These are phyloP conservation scores for Solenopsis invicta DNA, from an alignment of 1,140 invertebrate genomes.

Conservation along the genomic window DNA sequence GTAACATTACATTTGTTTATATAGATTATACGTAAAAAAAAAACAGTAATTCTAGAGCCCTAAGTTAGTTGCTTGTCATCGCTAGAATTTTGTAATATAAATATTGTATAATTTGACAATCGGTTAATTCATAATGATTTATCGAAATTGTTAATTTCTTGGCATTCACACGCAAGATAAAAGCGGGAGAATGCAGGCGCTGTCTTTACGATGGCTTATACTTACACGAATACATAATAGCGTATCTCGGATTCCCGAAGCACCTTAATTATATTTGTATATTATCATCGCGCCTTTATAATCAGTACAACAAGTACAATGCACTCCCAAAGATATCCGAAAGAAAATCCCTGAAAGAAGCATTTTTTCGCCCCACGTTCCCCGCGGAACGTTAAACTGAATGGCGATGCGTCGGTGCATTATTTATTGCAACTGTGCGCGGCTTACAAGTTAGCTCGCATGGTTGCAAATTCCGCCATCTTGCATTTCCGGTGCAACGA, in stretches of 20 bases:
- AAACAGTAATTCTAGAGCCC: neutral
- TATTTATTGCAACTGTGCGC: slow-evolving; percentile 43
- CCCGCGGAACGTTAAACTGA: neutral
- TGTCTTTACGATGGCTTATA: neutral
- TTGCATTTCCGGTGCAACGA: too few relatives aligned
- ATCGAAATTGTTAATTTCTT: neutral
- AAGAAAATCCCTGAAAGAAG: neutral
- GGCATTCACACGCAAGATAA: neutral
- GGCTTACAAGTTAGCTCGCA: too few relatives aligned
- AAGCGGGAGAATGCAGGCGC: neutral
- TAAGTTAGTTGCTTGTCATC: too few relatives aligned
- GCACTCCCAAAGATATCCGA: neutral
- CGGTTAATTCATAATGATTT: neutral
- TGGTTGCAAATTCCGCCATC: too few relatives aligned
- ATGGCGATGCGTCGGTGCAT: slow-evolving; percentile 4
- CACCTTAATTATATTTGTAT: slow-evolving; percentile 6
- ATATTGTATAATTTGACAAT: neutral
- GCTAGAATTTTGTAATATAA: too few relatives aligned
- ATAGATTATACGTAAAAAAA: neutral
- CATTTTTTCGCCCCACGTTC: slow-evolving; percentile 32
- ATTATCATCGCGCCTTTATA: slow-evolving; percentile 44
- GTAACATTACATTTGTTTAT: neutral
- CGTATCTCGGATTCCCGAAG: slow-evolving; percentile 13
- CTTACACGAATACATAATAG: neutral
- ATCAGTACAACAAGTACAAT: slow-evolving; percentile 14